Base-by-base conservation (phyloP, 2,888 invertebrate species). In the Plagodis dolabraria region DNA sequence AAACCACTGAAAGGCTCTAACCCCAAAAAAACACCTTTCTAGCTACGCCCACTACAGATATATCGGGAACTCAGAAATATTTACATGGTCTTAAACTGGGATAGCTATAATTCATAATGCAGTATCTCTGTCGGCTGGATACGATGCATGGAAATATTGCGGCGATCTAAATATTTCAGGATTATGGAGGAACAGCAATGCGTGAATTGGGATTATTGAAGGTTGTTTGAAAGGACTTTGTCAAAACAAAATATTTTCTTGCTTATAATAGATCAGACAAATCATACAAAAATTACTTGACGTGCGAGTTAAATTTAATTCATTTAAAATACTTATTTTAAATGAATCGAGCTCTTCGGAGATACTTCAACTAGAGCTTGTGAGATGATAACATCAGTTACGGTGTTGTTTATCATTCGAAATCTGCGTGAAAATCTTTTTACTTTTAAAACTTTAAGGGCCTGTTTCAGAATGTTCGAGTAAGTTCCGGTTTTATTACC, bases 101-200 rank as follows among this genome's bases (percentile, higher is more conserved):
- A 64, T 58, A 55, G 57, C 56, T 8, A 67, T 69, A 65, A 69
- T 33, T 69, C 65, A 67, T 65, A 64, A 52, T 54, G 50, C 49
- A 61, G 46, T 58, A 10, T 60, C 63, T 54, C 60, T 55, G 47
- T 62, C 60, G 49, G 56, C 45, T 43, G 55, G 49, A 50, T 57
- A 43, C 49, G 38, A 61, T 61, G 57, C 53, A 47, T 38, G 53
- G 53, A 51, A 47, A 54, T 59, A 59, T 50, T 45, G 12, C 35
- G n/a, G 45, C 5, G 42, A 57, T 57, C 52, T n/a, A 48, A 36
- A 51, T 52, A 7, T 42, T 42, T 47, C 12, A 22, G 22, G 22
- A 12, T 51, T 51, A 22, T 38, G 38, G 40, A 33, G 35, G 42
- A 40, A 36, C n/a, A 0, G 35, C 12, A 46, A 36, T 36, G 7